These are phyloP conservation scores for Drosophila melanica DNA, from an alignment of 1,140 invertebrate genomes.

Conservation along the genomic window DNA sequence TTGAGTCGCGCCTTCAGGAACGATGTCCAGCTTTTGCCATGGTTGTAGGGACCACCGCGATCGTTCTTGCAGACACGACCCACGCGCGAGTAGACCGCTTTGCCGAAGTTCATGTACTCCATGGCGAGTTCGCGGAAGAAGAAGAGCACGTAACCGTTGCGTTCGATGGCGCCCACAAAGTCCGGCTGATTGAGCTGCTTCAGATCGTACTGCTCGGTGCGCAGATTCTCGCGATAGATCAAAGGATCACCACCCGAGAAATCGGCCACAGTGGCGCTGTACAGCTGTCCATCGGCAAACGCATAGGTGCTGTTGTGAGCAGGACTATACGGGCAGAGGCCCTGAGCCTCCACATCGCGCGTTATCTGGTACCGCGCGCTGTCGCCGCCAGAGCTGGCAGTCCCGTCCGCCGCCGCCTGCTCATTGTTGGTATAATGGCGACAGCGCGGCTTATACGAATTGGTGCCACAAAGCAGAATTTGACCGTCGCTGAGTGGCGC, in stretches of 20 bases:
- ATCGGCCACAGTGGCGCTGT: conserved; percentile 97
- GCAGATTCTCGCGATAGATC: conserved; percentile 93
- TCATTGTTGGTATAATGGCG: conserved; percentile 84
- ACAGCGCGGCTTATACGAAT: conserved; percentile 97
- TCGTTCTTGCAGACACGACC: conserved; percentile 98
- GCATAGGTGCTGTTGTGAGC: conserved; percentile 96
- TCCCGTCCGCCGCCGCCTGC: conserved; percentile 29
- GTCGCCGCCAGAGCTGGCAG: conserved; percentile 1
- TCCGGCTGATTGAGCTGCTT: conserved; percentile 86
- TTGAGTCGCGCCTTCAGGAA: conserved; percentile 97
- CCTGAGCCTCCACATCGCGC: conserved; percentile 91
- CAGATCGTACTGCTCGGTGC: conserved; percentile 92
- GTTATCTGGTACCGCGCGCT: conserved; percentile 83
- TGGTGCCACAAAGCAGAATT: conserved; percentile 97
- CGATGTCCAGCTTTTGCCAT: conserved; percentile 95
- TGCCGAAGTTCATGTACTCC: conserved; percentile 98
- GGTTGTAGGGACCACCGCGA: conserved; percentile 93
- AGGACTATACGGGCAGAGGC: conserved; percentile 96
- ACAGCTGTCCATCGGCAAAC: conserved; percentile 93
- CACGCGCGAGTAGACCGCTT: conserved; percentile 95
- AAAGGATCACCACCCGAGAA: conserved; percentile 96
- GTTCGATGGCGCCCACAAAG: conserved; percentile 97
- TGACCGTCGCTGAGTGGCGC: conserved; percentile 87
- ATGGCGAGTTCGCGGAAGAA: conserved; percentile 98
- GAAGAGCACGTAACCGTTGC: conserved; percentile 97